Conservation (phyloP, 2,113 vertebrate genomes). For the Neotoma lepida region DNA sequence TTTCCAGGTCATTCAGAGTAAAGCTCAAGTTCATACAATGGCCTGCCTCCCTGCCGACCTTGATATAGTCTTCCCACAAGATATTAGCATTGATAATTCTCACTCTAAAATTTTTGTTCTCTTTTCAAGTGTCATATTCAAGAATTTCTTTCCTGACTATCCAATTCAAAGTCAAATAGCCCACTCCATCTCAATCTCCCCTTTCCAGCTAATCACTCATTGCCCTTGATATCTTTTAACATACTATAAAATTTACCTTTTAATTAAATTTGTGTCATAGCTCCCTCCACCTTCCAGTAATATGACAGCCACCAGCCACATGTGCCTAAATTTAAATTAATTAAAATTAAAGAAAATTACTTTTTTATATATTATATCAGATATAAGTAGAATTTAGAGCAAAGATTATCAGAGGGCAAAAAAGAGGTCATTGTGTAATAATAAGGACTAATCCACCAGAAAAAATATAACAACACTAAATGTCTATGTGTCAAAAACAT, state of each 20-base stretch:
- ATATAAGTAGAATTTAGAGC: conserved; percentile 41
- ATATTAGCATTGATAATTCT: background rate
- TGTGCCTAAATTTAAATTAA: conserved; percentile 74
- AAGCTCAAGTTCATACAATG: conserved; percentile 23
- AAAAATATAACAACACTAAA: conserved; percentile 35
- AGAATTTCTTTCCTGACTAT: conserved; percentile 37
- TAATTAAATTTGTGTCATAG: conserved; percentile 70
- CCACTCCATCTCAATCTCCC: background rate
- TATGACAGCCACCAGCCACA: conserved; percentile 53
- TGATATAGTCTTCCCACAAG: background rate
- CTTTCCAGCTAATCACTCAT: conserved; percentile 7
- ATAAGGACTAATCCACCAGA: conserved; percentile 33
- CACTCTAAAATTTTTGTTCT: background rate
- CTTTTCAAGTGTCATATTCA: conserved; percentile 16
- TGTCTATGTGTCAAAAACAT: conserved; percentile 7
- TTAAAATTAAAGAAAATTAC: conserved; percentile 58
- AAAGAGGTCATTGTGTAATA: background rate
- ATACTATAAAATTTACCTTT: conserved; percentile 69
- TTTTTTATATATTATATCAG: conserved; percentile 16
- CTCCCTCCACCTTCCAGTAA: conserved; percentile 68
- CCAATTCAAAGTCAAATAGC: conserved; percentile 27
- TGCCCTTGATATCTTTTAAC: conserved; percentile 39
- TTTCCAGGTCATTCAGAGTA: background rate
- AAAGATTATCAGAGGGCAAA: conserved; percentile 30
- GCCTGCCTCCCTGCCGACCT: background rate